These are phyloP conservation scores for Oscheius sp. DNA, from an alignment of 2,888 invertebrate species.

Conservation along the genomic window DNA sequence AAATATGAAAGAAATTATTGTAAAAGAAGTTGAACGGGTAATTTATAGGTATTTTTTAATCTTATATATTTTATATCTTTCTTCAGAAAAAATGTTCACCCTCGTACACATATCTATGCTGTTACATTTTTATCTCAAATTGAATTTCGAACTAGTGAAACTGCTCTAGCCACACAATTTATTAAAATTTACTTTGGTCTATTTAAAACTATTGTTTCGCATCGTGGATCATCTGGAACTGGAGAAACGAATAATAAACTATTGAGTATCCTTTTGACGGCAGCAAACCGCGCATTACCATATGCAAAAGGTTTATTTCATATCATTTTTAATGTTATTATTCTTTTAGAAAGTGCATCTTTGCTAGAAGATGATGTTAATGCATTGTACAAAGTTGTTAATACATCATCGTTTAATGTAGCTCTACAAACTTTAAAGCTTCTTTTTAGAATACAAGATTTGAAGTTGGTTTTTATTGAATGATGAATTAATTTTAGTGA, in stretches of 20 bases:
- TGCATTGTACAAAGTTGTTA: conserved; percentile 83
- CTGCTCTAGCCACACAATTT: conserved; percentile 77
- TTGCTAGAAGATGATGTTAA: conserved; percentile 78
- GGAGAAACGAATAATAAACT: conserved; percentile 82
- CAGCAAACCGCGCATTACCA: conserved; percentile 85
- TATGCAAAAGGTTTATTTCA: conserved; percentile 77
- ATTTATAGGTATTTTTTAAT: conserved; percentile 71
- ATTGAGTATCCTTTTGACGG: conserved; percentile 84
- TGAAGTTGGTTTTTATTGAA: conserved; percentile 41
- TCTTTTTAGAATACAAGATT: conserved; percentile 76
- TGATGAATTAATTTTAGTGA: conserved; percentile 64
- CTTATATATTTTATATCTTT: conserved; percentile 21
- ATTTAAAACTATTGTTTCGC: conserved; percentile 79
- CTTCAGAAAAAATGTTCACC: conserved; percentile 82
- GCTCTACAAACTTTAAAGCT: conserved; percentile 77
- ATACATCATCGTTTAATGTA: conserved; percentile 81
- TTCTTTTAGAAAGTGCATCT: conserved; percentile 45
- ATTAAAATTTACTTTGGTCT: conserved; percentile 92
- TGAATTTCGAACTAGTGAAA: conserved; percentile 74
- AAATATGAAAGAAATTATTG: conserved; percentile 88
- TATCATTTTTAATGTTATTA: neutral
- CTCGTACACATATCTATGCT: conserved; percentile 89
- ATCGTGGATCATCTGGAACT: conserved; percentile 74
- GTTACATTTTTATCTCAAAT: conserved; percentile 90
- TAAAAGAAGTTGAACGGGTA: conserved; percentile 87